phyloP scores from a whole-genome alignment of 2,113 vertebrate genomes.

The Potamarius usumacintae region DNA sequence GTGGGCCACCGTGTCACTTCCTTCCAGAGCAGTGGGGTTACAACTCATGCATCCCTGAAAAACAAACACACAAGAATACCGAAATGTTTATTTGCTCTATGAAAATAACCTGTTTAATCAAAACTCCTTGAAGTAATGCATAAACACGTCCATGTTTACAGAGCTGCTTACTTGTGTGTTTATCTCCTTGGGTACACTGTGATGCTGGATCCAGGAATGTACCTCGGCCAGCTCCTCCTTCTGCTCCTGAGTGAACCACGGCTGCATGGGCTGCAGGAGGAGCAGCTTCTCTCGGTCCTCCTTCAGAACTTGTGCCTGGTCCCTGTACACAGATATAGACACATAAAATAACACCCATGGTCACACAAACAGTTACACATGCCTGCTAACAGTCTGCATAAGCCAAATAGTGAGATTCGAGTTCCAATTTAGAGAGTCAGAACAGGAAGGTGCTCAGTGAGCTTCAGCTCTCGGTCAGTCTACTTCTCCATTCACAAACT shows the following conservation, averaged over 20 bases:
- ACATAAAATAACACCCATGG: conserved; percentile 21
- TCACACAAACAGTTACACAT: not conserved
- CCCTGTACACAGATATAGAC: conserved; percentile 64
- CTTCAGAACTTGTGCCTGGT: conserved; percentile 76
- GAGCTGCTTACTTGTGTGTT: conserved; percentile 71
- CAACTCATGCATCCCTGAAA: conserved; percentile 69
- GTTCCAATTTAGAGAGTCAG: not conserved
- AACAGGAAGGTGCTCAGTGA: not conserved
- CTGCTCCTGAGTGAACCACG: conserved; percentile 79
- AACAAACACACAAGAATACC: not conserved
- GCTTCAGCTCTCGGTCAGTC: not conserved
- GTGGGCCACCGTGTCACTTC: conserved; percentile 4
- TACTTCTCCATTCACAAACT: conserved; percentile 18
- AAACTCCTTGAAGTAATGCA: not conserved
- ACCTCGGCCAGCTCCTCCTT: conserved; percentile 80
- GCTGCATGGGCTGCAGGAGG: conserved; percentile 76
- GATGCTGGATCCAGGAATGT: conserved; percentile 78
- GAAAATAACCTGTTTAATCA: not conserved
- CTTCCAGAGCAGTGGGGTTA: conserved; percentile 17
- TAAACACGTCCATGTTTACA: not conserved
- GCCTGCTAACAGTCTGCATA: not conserved
- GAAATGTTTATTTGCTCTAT: not conserved
- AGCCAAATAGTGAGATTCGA: not conserved
- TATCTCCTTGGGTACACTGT: conserved; percentile 71
- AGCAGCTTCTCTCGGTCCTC: conserved; percentile 81